These are phyloP conservation scores for Eubasilissa splendida DNA, from an alignment of 2,888 invertebrate species.

Conservation along the genomic window DNA sequence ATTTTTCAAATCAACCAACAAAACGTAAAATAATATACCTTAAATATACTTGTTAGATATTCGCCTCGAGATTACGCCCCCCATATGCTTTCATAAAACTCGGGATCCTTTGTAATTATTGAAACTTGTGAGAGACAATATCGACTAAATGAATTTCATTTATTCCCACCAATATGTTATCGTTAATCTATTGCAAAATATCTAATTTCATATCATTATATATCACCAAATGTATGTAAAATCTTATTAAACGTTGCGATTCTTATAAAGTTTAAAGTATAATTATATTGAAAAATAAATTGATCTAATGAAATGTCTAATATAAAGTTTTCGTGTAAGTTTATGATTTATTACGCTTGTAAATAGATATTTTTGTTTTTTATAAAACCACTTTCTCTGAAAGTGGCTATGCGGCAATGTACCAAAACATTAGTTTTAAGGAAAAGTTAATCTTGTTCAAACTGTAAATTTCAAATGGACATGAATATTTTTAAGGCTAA, in stretches of 20 bases:
- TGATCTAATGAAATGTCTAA: neutral
- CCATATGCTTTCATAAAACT: too few species aligned
- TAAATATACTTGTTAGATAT: too few species aligned
- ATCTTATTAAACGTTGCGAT: constrained; percentile 1
- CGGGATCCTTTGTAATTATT: too few species aligned
- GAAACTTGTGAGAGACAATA: constrained; percentile 3
- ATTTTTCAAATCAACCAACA: neutral
- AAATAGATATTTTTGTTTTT: constrained; percentile 7
- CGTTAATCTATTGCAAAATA: constrained; percentile 10
- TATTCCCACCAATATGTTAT: neutral
- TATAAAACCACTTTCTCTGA: constrained; percentile 1
- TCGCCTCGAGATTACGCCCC: too few species aligned
- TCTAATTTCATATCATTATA: constrained; percentile 31
- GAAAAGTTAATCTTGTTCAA: constrained; percentile 22
- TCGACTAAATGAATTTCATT: neutral
- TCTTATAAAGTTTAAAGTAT: constrained; percentile 2
- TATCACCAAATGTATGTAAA: neutral
- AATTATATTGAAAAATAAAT: neutral
- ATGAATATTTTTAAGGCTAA: neutral
- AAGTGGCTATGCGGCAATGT: constrained; percentile 1
- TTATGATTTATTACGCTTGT: neutral
- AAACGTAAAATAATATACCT: neutral
- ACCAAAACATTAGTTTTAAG: constrained; percentile 38
- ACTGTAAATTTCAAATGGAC: constrained; percentile 37
- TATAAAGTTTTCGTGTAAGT: neutral